Evolutionary conservation across 2,797 vertebrate genomes (phyloP), one percentile per base, ranked within the genome.

Genomic region (Glossophaga mutica): DNA sequence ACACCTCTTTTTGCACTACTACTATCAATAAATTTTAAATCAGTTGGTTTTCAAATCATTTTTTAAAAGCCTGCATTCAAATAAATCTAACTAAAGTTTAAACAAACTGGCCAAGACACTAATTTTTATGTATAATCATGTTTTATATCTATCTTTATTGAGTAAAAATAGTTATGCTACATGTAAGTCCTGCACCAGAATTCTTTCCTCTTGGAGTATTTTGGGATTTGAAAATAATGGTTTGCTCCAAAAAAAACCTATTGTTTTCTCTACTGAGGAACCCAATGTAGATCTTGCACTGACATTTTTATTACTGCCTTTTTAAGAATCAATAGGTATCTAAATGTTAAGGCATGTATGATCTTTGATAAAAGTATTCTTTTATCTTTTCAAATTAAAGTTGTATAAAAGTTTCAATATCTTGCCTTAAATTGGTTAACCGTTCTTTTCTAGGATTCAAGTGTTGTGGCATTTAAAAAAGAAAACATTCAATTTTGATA

Each of bases 1-100:
- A 73, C 92, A 76, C 97, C 90, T 97, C 97, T 98, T 97, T 97
- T 97, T 97, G 98, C 97, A 98, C 97, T 98, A 94, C 76, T 98
- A 48, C 26, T 83, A 84, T 97, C 86, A 87, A 42, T 90, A 76
- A 57, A 14, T 39, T 93, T 90, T 90, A 88, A 97, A 94, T 91
- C 78, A 59, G 39, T 76, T 95, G 84, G 15, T 89, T 90, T 83
- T 88, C 62, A 6, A 92, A 82, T 84, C 62, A 65, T 79, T 44
- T 90, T 92, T 94, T 90, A 39, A 67, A 83, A 93, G 67, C 65
- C 97, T 95, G 55, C 90, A 93, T 76, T 97, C 92, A 94, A 22
- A 34, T 57, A 73, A 93, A 95, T 87, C 73, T 93, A 90, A 96
- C 50, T 95, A 90, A 82, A 18, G 70, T 94, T 89, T 87, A 68